Percentiles rank a stretch among this genome's conserved stretches.
Evolutionary conservation across 2,888 invertebrate species (phyloP).

Genomic region (Hymenopus coronatus): DNA sequence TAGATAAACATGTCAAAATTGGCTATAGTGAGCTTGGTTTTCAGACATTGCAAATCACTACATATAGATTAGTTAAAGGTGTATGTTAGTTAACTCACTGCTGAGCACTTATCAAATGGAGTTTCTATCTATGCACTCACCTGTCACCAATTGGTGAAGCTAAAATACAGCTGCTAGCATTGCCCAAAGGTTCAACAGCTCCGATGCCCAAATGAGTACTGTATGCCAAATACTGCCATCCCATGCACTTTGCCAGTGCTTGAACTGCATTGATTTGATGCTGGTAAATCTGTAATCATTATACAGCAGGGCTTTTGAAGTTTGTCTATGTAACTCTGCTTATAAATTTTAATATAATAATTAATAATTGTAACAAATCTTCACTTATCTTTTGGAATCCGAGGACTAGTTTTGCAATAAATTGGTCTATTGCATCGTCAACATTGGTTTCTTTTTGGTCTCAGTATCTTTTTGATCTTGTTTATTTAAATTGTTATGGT

Average conservation of each 20-base stretch:
- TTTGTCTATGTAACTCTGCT: conserved; percentile 5
- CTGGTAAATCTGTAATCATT: conserved; percentile 71
- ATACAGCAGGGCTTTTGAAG: background rate
- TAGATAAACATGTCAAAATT: too few species aligned
- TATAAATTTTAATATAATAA: conserved; percentile 7
- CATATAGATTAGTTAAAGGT: too few species aligned
- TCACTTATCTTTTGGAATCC: too few species aligned
- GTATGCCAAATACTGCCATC: conserved; percentile 90
- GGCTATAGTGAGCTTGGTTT: too few species aligned
- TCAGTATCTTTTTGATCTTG: too few species aligned
- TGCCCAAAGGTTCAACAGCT: conserved; percentile 86
- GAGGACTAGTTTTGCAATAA: too few species aligned
- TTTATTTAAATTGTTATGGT: too few species aligned
- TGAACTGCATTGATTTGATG: conserved; percentile 92
- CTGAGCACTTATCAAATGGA: too few species aligned
- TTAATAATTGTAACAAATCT: background rate
- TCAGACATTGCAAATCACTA: too few species aligned
- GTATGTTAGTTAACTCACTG: too few species aligned
- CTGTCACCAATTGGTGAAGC: conserved; percentile 83
- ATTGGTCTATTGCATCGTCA: too few species aligned
- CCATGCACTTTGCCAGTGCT: conserved; percentile 89
- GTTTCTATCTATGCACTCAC: conserved; percentile 42
- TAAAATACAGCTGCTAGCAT: conserved; percentile 86
- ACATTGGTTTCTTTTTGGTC: too few species aligned
- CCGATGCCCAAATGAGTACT: conserved; percentile 86